These are phyloP conservation scores for Sceliomorpha sp. DNA, from an alignment of 2,888 invertebrate species.

Conservation along the genomic window DNA sequence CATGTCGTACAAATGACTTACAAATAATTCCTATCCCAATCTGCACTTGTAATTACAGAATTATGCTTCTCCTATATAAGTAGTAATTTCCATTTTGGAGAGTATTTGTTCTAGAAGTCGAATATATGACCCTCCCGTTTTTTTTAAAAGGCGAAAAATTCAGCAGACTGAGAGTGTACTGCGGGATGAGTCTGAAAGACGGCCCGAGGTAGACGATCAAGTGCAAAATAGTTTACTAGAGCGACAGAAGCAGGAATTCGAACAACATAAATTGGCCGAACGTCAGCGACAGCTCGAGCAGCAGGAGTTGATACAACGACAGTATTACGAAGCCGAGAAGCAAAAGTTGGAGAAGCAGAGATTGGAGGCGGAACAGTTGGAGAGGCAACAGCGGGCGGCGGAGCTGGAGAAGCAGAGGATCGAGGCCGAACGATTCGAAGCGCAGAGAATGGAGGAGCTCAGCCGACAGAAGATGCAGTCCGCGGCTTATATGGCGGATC, in stretches of 20 bases:
- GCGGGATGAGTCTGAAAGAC: not conserved
- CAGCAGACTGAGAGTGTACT: not conserved
- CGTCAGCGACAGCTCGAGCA: constrained; percentile 56
- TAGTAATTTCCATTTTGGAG: too few relatives aligned
- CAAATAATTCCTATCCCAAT: too few relatives aligned
- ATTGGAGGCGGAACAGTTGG: constrained; percentile 59
- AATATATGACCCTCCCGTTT: too few relatives aligned
- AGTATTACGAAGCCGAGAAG: constrained; percentile 58
- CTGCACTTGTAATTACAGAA: too few relatives aligned
- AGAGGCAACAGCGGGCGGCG: constrained; percentile 60
- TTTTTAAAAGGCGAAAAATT: constrained; percentile 10
- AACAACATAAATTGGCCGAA: constrained; percentile 60
- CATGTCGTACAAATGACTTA: too few relatives aligned
- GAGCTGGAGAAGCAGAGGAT: constrained; percentile 65
- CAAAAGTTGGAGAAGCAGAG: constrained; percentile 57
- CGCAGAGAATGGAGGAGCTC: constrained; percentile 71
- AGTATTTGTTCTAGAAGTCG: too few relatives aligned
- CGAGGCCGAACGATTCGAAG: constrained; percentile 67
- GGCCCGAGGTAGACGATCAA: not conserved
- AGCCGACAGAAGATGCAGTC: constrained; percentile 70
- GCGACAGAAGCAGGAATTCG: constrained; percentile 60
- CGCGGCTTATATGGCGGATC: constrained; percentile 65
- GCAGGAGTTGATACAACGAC: constrained; percentile 64
- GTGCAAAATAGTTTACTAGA: not conserved
- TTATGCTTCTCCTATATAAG: too few relatives aligned